Evolutionary conservation across 1,140 invertebrate genomes (phyloP), one percentile per base, ranked within the genome.

Genomic region (Hesperophylax magnus): DNA sequence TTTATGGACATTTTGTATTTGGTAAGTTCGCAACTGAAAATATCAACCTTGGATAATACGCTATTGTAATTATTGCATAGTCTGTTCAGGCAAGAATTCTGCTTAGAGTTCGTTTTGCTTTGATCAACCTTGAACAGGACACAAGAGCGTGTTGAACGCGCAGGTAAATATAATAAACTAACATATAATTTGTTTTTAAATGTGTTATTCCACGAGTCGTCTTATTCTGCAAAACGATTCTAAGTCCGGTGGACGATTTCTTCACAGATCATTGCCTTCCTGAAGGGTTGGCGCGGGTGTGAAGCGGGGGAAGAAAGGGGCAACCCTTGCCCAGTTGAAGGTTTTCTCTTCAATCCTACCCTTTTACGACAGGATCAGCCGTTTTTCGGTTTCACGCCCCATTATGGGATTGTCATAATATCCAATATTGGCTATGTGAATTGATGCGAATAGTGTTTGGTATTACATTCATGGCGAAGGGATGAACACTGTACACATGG

Each of bases 321-420:
- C 69, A 78, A 65, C 78, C 78, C 27, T 78, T 60, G 56, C 75
- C 77, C 54, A 72, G 77, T 82, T 74, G 76, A 67, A 58, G 56
- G 67, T 53, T 63, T 61, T 54, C 63, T 63, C 63, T 31, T 77
- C 75, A 77, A 74, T 58, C 72, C 60, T 53, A 75, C 76, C 77
- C 75, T 69, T 72, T 77, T 31, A 61, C 34, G 27, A 27, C 56
- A 8, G 22, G 60, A 75, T 69, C 74, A 77, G 17, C 22, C 60
- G n/a, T 74, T 39, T 80, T 72, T 65, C 63, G 78, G 67, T 80
- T 83, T 83, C 79, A 83, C 82, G 67, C 82, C 82, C 78, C 63
- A 78, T 83, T 83, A 81, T 75, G 65, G 77, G 78, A 78, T 83
- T 83, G 78, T 83, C 82, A 80, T 78, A 83, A 83, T 83, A 83